These are phyloP conservation scores for Etheostoma spectabile DNA, from an alignment of 2,113 vertebrate genomes.

Conservation along the genomic window DNA sequence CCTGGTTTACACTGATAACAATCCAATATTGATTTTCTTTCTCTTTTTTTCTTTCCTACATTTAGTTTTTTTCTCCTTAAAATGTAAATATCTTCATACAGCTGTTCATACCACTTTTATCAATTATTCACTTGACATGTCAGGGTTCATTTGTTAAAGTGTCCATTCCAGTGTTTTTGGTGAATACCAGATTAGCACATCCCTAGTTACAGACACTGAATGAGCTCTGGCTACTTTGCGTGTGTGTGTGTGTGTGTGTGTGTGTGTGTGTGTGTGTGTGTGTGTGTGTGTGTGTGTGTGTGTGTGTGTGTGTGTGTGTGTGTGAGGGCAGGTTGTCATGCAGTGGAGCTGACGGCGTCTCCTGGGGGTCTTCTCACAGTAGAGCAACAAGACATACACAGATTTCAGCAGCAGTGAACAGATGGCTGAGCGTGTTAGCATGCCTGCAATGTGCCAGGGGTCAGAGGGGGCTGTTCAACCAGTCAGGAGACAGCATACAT, in stretches of 20 bases:
- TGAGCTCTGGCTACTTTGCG: not conserved
- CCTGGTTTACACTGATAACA: too few species aligned
- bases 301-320: conserved; percentile 12
- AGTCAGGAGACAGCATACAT: conserved; percentile 38
- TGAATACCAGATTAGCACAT: not conserved
- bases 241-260: conserved; percentile 1
- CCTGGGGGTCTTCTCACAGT: conserved; percentile 43
- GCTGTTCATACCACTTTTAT: not conserved
- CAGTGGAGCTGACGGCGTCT: conserved; percentile 37
- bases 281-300: too few species aligned
- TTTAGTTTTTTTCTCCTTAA: not conserved
- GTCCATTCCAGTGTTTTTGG: not conserved
- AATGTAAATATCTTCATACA: not conserved
- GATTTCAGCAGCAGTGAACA: conserved; percentile 56
- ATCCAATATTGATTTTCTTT: not conserved
- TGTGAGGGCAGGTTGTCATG: conserved; percentile 34
- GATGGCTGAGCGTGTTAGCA: conserved; percentile 70
- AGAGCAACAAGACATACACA: conserved; percentile 18
- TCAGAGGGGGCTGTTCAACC: conserved; percentile 52
- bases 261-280: conserved; percentile 10
- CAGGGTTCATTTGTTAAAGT: not conserved
- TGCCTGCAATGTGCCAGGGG: conserved; percentile 52
- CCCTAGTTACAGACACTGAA: not conserved
- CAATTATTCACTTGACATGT: not conserved
- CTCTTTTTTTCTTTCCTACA: not conserved